These are phyloP conservation scores for Melikaiella ostensackeni DNA, from an alignment of 2,888 invertebrate genomes.

Conservation along the genomic window DNA sequence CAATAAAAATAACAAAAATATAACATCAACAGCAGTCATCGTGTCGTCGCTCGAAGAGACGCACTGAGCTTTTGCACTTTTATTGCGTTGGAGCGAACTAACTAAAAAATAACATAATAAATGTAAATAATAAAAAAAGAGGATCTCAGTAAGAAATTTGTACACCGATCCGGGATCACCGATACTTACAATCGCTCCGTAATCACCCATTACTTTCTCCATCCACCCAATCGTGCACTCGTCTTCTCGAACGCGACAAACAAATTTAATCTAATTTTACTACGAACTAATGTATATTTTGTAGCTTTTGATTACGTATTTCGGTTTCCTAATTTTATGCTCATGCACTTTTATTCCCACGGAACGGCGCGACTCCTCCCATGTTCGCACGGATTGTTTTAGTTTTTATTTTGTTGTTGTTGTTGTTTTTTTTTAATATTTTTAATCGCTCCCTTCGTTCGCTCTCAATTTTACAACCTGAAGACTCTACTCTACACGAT, in stretches of 20 bases:
- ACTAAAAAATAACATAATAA: slow-evolving; percentile 57
- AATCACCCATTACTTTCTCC: slow-evolving; percentile 34
- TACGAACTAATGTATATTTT: slow-evolving; percentile 62
- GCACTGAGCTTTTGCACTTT: slow-evolving; percentile 64
- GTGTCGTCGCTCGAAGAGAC: slow-evolving; percentile 64
- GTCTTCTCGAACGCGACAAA: slow-evolving; percentile 53
- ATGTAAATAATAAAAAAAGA: slow-evolving; percentile 45
- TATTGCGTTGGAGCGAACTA: slow-evolving; percentile 64
- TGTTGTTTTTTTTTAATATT: slow-evolving; percentile 38
- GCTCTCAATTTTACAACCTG: slow-evolving; percentile 52
- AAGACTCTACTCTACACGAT: slow-evolving; percentile 55
- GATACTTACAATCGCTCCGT: slow-evolving; percentile 32
- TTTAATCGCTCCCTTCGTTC: slow-evolving; percentile 49
- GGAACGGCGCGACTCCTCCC: slow-evolving; percentile 37
- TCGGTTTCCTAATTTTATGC: slow-evolving; percentile 54
- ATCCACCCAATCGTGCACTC: slow-evolving; percentile 48
- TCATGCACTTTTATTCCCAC: slow-evolving; percentile 49
- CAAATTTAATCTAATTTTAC: slow-evolving; percentile 49
- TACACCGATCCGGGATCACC: slow-evolving; percentile 43
- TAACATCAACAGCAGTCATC: slow-evolving; percentile 75
- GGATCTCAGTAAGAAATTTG: slow-evolving; percentile 50
- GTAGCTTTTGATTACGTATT: slow-evolving; percentile 67
- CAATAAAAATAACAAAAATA: slow-evolving; percentile 75
- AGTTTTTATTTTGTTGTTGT: background rate
- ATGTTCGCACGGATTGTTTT: slow-evolving; percentile 41